Percentiles rank a stretch among this genome's conserved stretches.
These are phyloP conservation scores for Cataglyphis livida DNA, from an alignment of 2,888 invertebrate species.

Conservation along the genomic window DNA sequence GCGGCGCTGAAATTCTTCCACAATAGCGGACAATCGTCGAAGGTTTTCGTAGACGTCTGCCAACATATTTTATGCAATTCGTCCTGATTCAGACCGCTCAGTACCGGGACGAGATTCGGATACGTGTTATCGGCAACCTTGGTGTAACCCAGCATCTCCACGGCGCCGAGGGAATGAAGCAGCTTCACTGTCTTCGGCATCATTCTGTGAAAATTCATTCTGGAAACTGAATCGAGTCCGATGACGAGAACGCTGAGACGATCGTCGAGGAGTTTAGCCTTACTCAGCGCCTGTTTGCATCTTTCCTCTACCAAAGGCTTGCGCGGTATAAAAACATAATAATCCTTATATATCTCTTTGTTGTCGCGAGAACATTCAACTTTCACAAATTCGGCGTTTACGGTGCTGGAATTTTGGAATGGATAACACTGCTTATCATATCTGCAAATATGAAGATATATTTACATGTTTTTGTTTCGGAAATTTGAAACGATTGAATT, in stretches of 20 bases:
- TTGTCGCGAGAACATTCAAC: conserved; percentile 87
- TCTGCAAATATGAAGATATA: conserved; percentile 73
- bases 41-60: conserved; percentile 87
- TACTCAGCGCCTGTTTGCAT: conserved; percentile 69
- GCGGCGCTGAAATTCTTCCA: conserved; percentile 92
- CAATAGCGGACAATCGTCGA: conserved; percentile 93
- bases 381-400: conserved; percentile 89
- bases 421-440: conserved; percentile 86
- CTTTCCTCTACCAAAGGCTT: conserved; percentile 80
- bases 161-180: conserved; percentile 88
- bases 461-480: background rate
- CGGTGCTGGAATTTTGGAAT: conserved; percentile 86
- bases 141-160: conserved; percentile 95
- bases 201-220: conserved; percentile 93
- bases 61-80: conserved; percentile 91
- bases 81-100: conserved; percentile 90
- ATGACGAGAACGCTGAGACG: conserved; percentile 91
- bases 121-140: conserved; percentile 98
- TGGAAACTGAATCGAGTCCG: conserved; percentile 94
- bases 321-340: conserved; percentile 89
- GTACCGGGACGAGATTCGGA: conserved; percentile 94
- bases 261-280: conserved; percentile 66
- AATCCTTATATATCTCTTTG: conserved; percentile 89
- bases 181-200: conserved; percentile 91
- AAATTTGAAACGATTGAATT: background rate